phyloP scores from a whole-genome alignment of 2,888 invertebrate species.

The Ectemnius continuus region DNA sequence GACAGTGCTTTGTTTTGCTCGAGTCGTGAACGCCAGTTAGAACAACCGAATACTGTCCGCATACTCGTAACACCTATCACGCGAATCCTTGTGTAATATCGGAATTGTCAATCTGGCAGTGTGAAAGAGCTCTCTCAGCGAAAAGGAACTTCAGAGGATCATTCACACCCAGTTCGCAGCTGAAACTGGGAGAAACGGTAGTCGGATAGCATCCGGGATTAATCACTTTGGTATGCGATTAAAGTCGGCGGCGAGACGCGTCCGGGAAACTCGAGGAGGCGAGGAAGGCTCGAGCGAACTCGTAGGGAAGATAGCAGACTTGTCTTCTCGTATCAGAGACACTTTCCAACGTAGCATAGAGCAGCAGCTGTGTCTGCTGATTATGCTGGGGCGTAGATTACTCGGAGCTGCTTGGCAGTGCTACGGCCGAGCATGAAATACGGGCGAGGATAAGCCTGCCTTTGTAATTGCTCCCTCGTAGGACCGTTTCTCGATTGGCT shows the following conservation, averaged over 20 bases:
- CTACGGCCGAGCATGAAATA: slow-evolving; percentile 21
- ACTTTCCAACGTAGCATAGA: slow-evolving; percentile 7
- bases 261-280: not conserved
- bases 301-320: slow-evolving; percentile 2
- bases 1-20: not conserved
- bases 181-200: slow-evolving; percentile 12
- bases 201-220: not conserved
- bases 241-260: slow-evolving; percentile 14
- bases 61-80: no score
- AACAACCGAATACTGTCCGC: no score
- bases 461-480: slow-evolving; percentile 20
- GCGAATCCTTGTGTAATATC: not conserved
- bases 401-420: slow-evolving; percentile 10
- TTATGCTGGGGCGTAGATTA: slow-evolving; percentile 29
- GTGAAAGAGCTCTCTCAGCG: no score
- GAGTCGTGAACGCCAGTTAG: no score
- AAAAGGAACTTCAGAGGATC: slow-evolving; percentile 15
- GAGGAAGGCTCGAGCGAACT: no score
- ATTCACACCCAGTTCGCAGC: slow-evolving; percentile 25
- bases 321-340: slow-evolving; percentile 12
- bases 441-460: slow-evolving; percentile 32
- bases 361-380: slow-evolving; percentile 26
- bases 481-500: slow-evolving; percentile 6
- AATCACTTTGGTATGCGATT: slow-evolving; percentile 16
- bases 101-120: not conserved